Evolutionary conservation across 2,888 invertebrate species (phyloP).

Genomic region (Caenorhabditis doughertyi): DNA sequence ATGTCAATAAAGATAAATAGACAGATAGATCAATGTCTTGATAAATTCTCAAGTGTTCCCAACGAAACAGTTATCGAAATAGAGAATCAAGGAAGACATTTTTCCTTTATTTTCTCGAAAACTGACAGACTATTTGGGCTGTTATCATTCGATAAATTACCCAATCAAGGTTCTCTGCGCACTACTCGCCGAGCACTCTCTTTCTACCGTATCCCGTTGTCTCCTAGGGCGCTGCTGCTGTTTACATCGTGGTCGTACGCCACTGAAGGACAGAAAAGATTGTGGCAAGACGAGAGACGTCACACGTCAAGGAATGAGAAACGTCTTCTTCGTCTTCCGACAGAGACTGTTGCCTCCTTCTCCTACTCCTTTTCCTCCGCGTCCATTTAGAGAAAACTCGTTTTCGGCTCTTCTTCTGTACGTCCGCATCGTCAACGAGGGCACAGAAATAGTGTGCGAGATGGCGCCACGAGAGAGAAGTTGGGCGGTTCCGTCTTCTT

Average conservation of each 20-base stretch:
- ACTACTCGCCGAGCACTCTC: conserved; percentile 60
- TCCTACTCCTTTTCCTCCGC: conserved; percentile 35
- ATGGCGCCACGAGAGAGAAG: conserved; percentile 33
- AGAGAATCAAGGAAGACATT: conserved; percentile 1
- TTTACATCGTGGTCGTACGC: conserved; percentile 49
- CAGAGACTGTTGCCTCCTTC: conserved; percentile 47
- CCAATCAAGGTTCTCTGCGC: conserved; percentile 59
- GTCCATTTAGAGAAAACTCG: conserved; percentile 64
- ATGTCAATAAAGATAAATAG: background rate
- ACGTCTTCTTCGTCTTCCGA: conserved; percentile 60
- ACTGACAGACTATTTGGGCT: conserved; percentile 29
- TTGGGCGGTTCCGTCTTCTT: conserved; percentile 46
- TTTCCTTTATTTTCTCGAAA: conserved; percentile 20
- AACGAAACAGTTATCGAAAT: background rate
- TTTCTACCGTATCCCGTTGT: conserved; percentile 57
- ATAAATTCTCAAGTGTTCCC: background rate
- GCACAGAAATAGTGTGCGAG: conserved; percentile 56
- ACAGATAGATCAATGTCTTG: conserved; percentile 5
- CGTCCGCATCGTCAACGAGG: conserved; percentile 41
- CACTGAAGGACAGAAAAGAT: conserved; percentile 43
- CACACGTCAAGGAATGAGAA: conserved; percentile 56
- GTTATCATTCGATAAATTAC: conserved; percentile 61
- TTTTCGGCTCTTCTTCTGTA: conserved; percentile 65
- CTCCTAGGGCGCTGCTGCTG: conserved; percentile 39
- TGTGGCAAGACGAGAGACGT: conserved; percentile 36